phyloP scores from a whole-genome alignment of 1,140 invertebrate species.

The Magallana gigas region DNA sequence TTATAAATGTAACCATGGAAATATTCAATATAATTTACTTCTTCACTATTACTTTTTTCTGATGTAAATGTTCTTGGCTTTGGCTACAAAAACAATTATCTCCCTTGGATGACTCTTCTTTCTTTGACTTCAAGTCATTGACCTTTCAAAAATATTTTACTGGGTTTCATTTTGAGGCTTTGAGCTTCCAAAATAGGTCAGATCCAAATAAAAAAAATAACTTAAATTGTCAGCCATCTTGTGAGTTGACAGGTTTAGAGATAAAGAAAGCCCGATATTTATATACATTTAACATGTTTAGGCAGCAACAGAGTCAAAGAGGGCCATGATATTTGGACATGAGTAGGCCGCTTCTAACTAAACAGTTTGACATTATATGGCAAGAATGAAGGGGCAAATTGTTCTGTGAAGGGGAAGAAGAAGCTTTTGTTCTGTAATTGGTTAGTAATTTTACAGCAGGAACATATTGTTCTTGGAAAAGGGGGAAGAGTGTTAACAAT shows the following conservation, averaged over 20 bases:
- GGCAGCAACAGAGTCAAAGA: neutral
- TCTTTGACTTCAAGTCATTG: neutral
- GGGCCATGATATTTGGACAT: too few species aligned
- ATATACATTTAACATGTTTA: neutral
- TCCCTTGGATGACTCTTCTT: neutral
- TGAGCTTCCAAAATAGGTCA: neutral
- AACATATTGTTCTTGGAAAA: too few species aligned
- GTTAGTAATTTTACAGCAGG: too few species aligned
- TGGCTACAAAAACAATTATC: neutral
- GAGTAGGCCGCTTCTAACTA: too few species aligned
- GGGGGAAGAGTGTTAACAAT: neutral
- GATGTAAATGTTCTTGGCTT: too few species aligned
- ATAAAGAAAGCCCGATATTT: conserved; percentile 29
- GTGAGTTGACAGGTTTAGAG: neutral
- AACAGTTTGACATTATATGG: too few species aligned
- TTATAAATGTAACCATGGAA: too few species aligned
- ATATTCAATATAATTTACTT: too few species aligned
- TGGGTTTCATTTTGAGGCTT: neutral
- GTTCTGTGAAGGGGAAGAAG: too few species aligned
- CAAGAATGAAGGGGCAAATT: too few species aligned
- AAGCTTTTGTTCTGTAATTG: too few species aligned
- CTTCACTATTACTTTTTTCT: too few species aligned
- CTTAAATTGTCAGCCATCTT: conserved; percentile 23
- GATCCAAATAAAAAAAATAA: neutral
- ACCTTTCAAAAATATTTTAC: neutral